Percentiles rank a stretch among this genome's conserved stretches.
These are phyloP conservation scores for Poecilobothrus nobilitatus DNA, from an alignment of 2,888 invertebrate genomes.

Conservation along the genomic window DNA sequence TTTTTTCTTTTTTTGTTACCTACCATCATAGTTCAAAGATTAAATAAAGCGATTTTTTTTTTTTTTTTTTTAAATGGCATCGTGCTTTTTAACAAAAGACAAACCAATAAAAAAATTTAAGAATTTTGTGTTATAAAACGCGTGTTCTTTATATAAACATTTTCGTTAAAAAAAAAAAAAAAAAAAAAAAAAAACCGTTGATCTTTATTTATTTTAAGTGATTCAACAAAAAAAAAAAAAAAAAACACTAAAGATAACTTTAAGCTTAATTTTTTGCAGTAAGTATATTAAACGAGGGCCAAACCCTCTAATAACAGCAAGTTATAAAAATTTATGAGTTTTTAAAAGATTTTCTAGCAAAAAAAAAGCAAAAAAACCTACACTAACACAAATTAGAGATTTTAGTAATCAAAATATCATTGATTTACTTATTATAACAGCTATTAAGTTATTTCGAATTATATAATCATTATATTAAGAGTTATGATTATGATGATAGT, in stretches of 20 bases:
- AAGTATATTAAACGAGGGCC: neutral
- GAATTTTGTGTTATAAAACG: neutral
- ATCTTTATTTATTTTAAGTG: too few relatives aligned
- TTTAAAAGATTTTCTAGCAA: neutral
- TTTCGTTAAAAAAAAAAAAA: too few relatives aligned
- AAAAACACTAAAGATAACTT: too few relatives aligned
- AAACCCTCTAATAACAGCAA: neutral
- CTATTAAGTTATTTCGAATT: too few relatives aligned
- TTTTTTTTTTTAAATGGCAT: neutral
- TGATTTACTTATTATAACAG: neutral
- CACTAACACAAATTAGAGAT: too few relatives aligned
- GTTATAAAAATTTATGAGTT: neutral
- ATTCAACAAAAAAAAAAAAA: too few relatives aligned
- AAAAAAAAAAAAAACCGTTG: too few relatives aligned
- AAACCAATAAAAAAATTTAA: too few relatives aligned
- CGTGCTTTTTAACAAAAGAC: neutral
- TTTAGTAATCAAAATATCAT: neutral
- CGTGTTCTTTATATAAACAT: constrained; percentile 3
- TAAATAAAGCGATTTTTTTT: neutral
- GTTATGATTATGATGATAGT: too few relatives aligned
- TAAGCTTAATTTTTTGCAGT: too few relatives aligned
- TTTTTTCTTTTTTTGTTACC: neutral
- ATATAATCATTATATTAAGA: too few relatives aligned
- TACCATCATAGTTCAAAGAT: neutral
- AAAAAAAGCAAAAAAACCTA: neutral